Evolutionary conservation across 2,113 vertebrate genomes (phyloP).

Genomic region (Nematolebias whitei): DNA sequence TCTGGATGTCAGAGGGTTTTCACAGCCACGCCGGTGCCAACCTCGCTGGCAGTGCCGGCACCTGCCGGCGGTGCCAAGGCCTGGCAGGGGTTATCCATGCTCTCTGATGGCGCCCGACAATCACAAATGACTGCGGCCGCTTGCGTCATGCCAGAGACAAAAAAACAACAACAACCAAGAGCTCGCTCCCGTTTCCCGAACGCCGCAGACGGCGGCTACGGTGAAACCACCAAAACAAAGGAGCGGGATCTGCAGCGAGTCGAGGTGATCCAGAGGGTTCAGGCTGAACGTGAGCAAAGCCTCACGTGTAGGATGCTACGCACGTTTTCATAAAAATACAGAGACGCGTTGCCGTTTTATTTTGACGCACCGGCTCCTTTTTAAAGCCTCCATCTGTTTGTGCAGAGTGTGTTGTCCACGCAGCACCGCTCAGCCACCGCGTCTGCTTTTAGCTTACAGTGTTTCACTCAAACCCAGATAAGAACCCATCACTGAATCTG

Average conservation of each 20-base stretch:
- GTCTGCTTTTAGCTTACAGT: conserved; percentile 38
- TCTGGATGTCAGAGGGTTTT: conserved; percentile 81
- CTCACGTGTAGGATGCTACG: too few relatives aligned
- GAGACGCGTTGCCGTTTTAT: conserved; percentile 13
- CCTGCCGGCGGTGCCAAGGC: conserved; percentile 81
- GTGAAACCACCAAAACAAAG: background rate
- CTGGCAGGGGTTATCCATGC: conserved; percentile 80
- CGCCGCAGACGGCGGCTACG: conserved; percentile 46
- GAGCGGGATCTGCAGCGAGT: conserved; percentile 21
- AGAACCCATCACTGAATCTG: conserved; percentile 37
- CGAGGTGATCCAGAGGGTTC: too few relatives aligned
- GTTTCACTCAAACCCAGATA: conserved; percentile 33
- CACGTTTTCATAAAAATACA: too few relatives aligned
- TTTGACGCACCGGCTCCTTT: too few relatives aligned
- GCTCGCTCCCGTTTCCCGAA: conserved; percentile 56
- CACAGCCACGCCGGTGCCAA: conserved; percentile 74
- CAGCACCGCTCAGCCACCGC: conserved; percentile 37
- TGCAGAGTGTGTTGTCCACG: too few relatives aligned
- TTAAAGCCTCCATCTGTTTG: too few relatives aligned
- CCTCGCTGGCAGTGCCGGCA: conserved; percentile 79
- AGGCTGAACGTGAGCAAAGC: too few relatives aligned
- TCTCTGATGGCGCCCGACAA: conserved; percentile 80
- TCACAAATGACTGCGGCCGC: conserved; percentile 77
- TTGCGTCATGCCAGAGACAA: conserved; percentile 74
- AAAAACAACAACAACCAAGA: conserved; percentile 55